Evolutionary conservation across 2,888 invertebrate genomes (phyloP), one percentile per base, ranked within the genome.

Genomic region (Ophioninae sp.): DNA sequence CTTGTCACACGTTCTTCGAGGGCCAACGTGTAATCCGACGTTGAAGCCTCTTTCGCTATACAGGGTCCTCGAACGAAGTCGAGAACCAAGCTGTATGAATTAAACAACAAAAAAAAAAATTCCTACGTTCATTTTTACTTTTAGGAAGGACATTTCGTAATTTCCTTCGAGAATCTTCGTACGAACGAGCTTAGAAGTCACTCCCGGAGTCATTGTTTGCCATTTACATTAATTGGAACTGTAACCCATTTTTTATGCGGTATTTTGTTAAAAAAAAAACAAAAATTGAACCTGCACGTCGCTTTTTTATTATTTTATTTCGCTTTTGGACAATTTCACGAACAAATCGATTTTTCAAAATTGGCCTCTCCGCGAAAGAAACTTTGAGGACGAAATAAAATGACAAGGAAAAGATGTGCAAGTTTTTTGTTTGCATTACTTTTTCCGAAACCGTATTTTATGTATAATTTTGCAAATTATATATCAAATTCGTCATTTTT

Each of bases 1-100:
- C 50, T 23, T 57, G 79, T 65, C 79, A 79, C 72, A 56, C 64
- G 72, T 64, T 72, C 59, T 57, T 72, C 20, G 72, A 57, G 64
- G 57, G 10, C 62, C 64, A 56, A 72, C 78, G 50, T 30, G 30
- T 74, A 64, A 70, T 78, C 69, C n/a, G 77, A 23, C 44, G 61
- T 44, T 21, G 65, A 64, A 62, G 30, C 20, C n/a, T 23, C 6
- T 39, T 41, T 61, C 50, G 20, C 44, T 62, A 13, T 73, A 44
- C 20, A 64, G 30, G 44, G 64, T 44, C 30, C 50, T 64, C 50
- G 74, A 50, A 64, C 20, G 21, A 74, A 64, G 62, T 13, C n/a
- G 62, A 56, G 41, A 30, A 50, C 62, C 44, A 8, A 23, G 61
- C 41, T 62, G 62, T 37, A 23, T 62, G n/a, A 72, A 56, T 50